Conservation (phyloP, 2,888 invertebrate species). For the Trissolcus japonicus region DNA sequence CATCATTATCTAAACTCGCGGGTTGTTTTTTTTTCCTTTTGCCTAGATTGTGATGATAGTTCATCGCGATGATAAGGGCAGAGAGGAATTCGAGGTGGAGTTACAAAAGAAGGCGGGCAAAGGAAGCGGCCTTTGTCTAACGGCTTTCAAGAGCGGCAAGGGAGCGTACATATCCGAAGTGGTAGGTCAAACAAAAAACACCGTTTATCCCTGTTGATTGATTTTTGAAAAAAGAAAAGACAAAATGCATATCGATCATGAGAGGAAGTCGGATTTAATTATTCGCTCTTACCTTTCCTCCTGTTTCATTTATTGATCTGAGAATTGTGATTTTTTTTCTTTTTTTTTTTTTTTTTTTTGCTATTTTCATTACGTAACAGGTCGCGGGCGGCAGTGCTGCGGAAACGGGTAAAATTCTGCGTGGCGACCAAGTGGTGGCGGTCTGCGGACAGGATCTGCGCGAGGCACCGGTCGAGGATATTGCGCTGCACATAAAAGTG, state of each 20-base stretch:
- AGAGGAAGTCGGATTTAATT: constrained; percentile 12
- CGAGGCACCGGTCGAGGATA: constrained; percentile 87
- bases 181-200: constrained; percentile 78
- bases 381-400: constrained; percentile 92
- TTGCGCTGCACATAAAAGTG: constrained; percentile 91
- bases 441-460: constrained; percentile 92
- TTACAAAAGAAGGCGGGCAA: constrained; percentile 91
- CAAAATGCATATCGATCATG: constrained; percentile 3
- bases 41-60: constrained; percentile 88
- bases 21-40: neutral
- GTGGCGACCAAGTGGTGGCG: constrained; percentile 92
- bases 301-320: constrained; percentile 17
- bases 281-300: constrained; percentile 2
- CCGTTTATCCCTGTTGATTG: neutral
- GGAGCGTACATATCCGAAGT: constrained; percentile 96
- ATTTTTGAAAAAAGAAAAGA: neutral
- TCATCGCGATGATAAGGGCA: constrained; percentile 79
- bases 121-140: constrained; percentile 91
- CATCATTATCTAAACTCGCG: too few relatives aligned
- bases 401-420: constrained; percentile 91
- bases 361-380: constrained; percentile 76
- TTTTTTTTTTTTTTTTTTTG: neutral
- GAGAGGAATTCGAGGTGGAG: constrained; percentile 84
- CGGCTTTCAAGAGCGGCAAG: constrained; percentile 85
- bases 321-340: constrained; percentile 12